phyloP scores from a whole-genome alignment of 2,888 invertebrate genomes.

The Rotaria macrura region DNA sequence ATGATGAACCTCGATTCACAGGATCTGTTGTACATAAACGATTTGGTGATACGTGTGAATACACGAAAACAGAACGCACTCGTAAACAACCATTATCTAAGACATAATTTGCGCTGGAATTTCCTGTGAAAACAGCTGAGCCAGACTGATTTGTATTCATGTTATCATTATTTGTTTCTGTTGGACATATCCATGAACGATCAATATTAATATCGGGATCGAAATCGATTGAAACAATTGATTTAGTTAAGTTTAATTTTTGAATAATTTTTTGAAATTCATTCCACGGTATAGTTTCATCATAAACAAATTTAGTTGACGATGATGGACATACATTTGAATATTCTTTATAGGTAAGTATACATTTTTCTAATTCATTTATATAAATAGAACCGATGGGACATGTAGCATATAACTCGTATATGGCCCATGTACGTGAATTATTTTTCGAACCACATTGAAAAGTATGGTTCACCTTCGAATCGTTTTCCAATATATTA shows the following conservation, averaged over 20 bases:
- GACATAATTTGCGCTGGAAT: neutral
- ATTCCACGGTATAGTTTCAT: neutral
- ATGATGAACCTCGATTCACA: neutral
- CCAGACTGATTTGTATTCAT: neutral
- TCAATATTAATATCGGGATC: neutral
- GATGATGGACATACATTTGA: neutral
- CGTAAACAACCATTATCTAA: neutral
- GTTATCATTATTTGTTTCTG: neutral
- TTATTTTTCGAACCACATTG: neutral
- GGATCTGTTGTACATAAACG: neutral
- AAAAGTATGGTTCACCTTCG: neutral
- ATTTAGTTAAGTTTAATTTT: neutral
- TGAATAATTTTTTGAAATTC: neutral
- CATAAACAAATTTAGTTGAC: neutral
- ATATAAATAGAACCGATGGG: neutral
- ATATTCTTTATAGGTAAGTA: neutral
- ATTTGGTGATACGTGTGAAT: too few relatives aligned
- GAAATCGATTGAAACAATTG: neutral
- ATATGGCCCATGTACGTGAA: neutral
- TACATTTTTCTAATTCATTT: neutral
- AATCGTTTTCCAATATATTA: neutral
- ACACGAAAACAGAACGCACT: too few relatives aligned
- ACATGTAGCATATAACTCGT: neutral
- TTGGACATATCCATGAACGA: neutral
- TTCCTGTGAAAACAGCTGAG: too few relatives aligned